phyloP scores from a whole-genome alignment of 1,140 invertebrate species.

The Bombus superbus region DNA sequence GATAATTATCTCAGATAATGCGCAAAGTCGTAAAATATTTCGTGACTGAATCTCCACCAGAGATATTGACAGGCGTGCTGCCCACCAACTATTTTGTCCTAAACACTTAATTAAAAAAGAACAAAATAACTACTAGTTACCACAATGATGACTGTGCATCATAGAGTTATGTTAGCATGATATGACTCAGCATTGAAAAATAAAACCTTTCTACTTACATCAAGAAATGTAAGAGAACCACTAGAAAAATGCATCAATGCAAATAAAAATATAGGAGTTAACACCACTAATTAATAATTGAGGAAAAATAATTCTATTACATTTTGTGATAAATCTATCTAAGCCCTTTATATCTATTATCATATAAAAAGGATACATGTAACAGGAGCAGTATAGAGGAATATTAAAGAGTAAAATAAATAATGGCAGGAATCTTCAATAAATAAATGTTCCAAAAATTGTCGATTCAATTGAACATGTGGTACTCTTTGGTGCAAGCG shows the following conservation, averaged over 20 bases:
- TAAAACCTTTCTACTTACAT: conserved; percentile 88
- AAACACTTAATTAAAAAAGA: conserved; percentile 86
- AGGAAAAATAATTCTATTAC: conserved; percentile 81
- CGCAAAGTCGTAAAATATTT: conserved; percentile 93
- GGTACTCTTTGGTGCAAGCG: conserved; percentile 96
- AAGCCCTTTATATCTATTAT: conserved; percentile 12
- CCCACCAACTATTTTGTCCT: conserved; percentile 94
- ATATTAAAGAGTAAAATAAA: conserved; percentile 96
- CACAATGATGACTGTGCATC: conserved; percentile 46
- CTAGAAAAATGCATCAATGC: conserved; percentile 95
- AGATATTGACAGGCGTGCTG: conserved; percentile 92
- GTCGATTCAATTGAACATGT: conserved; percentile 89
- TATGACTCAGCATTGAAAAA: conserved; percentile 55
- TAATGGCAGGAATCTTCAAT: conserved; percentile 98
- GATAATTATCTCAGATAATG: conserved; percentile 95
- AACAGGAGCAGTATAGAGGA: conserved; percentile 94
- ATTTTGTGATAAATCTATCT: not conserved
- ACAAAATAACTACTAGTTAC: conserved; percentile 47
- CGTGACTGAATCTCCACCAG: conserved; percentile 93
- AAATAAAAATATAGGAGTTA: conserved; percentile 94
- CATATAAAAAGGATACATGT: conserved; percentile 89
- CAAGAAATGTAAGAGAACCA: conserved; percentile 93
- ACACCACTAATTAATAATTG: conserved; percentile 87
- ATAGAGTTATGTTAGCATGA: conserved; percentile 33
- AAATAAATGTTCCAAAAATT: conserved; percentile 91